Conservation (phyloP, 2,113 vertebrate genomes). For the Macrotus californicus region DNA sequence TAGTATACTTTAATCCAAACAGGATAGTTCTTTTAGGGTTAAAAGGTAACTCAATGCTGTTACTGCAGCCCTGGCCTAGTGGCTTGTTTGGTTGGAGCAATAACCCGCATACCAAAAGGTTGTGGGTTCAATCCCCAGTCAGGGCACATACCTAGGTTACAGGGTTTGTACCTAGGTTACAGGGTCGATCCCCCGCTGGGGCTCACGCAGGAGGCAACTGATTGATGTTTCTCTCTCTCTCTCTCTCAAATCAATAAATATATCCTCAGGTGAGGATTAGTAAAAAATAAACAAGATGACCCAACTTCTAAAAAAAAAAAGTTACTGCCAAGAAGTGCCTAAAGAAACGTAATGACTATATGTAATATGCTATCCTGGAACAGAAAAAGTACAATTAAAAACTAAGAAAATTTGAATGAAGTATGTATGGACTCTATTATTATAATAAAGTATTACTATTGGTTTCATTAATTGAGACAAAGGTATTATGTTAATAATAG, state of each 20-base stretch:
- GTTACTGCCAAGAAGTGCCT: not conserved
- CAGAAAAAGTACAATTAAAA: not conserved
- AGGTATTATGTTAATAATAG: not conserved
- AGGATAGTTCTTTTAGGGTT: not conserved
- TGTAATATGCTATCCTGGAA: not conserved
- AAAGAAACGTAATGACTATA: not conserved
- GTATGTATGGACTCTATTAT: not conserved
- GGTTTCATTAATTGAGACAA: not conserved
- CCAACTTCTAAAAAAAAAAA: too few species aligned
- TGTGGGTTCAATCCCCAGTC: too few species aligned
- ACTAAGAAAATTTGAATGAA: not conserved
- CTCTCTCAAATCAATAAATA: too few species aligned
- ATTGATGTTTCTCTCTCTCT: too few species aligned
- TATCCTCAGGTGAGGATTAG: too few species aligned
- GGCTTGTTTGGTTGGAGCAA: too few species aligned
- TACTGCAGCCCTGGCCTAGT: not conserved
- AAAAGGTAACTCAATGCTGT: constrained; percentile 15
- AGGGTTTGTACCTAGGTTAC: too few species aligned
- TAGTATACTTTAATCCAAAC: not conserved
- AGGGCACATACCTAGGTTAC: too few species aligned
- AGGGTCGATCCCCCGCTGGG: too few species aligned
- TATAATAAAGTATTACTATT: not conserved
- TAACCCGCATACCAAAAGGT: too few species aligned
- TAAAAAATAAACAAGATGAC: too few species aligned
- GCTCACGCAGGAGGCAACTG: too few species aligned